Percentiles rank a stretch among this genome's conserved stretches.
Conservation (phyloP, 2,888 invertebrate genomes). For the Epistrophe eligans region DNA sequence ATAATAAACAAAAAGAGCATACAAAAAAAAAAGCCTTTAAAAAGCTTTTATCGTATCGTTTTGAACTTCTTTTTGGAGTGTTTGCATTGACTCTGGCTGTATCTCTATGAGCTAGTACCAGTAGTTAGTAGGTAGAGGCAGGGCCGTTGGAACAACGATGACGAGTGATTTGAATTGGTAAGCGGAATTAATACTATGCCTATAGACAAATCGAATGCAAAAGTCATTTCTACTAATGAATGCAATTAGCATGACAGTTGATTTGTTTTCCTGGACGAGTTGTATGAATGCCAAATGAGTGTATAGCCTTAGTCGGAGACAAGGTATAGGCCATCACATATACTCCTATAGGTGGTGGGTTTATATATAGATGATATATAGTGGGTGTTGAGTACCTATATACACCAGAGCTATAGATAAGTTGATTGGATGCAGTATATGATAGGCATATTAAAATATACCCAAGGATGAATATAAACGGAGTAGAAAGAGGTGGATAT, state of each 20-base stretch:
- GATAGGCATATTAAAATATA: slow-evolving; percentile 40
- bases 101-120: not conserved
- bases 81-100: not conserved
- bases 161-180: slow-evolving; percentile 65
- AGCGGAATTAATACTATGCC: slow-evolving; percentile 53
- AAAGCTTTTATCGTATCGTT: slow-evolving; percentile 55
- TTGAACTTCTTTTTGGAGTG: slow-evolving; percentile 33
- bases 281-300: slow-evolving; percentile 62
- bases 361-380: not conserved
- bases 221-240: slow-evolving; percentile 69
- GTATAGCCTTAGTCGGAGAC: slow-evolving; percentile 15
- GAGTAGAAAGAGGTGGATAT: slow-evolving; percentile 31
- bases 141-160: slow-evolving; percentile 1
- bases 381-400: slow-evolving; percentile 20
- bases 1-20: not conserved
- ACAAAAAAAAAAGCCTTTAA: not conserved
- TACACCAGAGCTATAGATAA: slow-evolving; percentile 9
- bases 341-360: not conserved
- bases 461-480: slow-evolving; percentile 33
- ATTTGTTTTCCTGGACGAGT: slow-evolving; percentile 70
- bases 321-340: not conserved
- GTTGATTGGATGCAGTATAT: slow-evolving; percentile 29
- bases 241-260: slow-evolving; percentile 74
- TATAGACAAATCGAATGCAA: slow-evolving; percentile 64
- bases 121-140: slow-evolving; percentile 8